Evolutionary conservation across 2,113 vertebrate species (phyloP), one percentile per base, ranked within the genome.

Genomic region (Cricetomys ansorgei): DNA sequence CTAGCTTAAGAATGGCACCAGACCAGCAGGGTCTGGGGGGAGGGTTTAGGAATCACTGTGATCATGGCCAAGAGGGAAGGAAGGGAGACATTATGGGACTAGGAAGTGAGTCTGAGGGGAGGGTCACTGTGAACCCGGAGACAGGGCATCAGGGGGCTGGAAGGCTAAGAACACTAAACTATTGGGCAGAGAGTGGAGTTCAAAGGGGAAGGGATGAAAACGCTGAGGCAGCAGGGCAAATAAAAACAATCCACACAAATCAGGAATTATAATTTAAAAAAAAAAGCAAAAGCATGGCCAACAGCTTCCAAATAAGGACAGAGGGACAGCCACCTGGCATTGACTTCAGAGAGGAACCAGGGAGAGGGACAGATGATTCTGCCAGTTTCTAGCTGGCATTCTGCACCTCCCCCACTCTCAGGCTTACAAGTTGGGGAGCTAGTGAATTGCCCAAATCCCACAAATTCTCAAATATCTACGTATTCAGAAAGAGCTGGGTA

Each of bases 241-340:
- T 13, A 67, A 92, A 94, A 94, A 10, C 43, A 64, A 29, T 23
- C n/a, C 43, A 65, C 15, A 45, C 9, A 85, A 48, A 6, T 34
- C 59, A 37, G 64, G 29, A 29, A 4, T 65, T 50, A 37, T 12
- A 65, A 43, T 48, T 23, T 50, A 48, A 50, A 29, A 73, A 76
- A 67, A 79, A n/a, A 29, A 57, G 48, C 29, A 77, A 92, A 89
- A 79, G 79, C 70, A 53, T 91, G 59, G 76, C 48, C 55, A 94
- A 34, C n/a, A 86, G 7, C 29, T 73, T 75, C 40, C 55, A 79
- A 91, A 92, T 57, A 96, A 73, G 85, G 57, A 64, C 80, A 86
- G 29, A 67, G 13, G 29, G 29, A 69, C 15, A 87, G 48, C 21
- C 10, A 83, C 7, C 31, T 57, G 64, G 34, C n/a, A 94, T 40